A percentile compares a stretch with the other conserved stretches of the same genome.
Conservation (phyloP, 2,113 vertebrate genomes). For the Lutjanus erythropterus region DNA sequence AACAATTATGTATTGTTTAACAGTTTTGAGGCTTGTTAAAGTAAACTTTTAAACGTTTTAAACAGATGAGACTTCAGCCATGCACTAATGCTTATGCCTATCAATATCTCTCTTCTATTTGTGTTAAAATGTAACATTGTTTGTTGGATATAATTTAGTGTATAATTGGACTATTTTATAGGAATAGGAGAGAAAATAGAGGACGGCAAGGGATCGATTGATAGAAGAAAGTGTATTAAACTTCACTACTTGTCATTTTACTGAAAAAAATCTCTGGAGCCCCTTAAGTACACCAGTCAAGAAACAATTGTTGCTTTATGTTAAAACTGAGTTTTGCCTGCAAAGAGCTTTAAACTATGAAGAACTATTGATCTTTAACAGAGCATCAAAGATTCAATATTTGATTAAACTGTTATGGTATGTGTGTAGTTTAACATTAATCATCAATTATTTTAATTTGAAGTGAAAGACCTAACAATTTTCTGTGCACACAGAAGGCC, state of each 20-base stretch:
- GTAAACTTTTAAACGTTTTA: not conserved
- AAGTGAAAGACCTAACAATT: too few relatives aligned
- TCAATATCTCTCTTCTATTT: not conserved
- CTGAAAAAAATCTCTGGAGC: not conserved
- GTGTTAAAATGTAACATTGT: not conserved
- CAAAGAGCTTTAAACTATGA: not conserved
- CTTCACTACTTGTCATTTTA: not conserved
- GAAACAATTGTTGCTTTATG: not conserved
- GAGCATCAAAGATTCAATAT: not conserved
- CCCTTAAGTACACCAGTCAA: not conserved
- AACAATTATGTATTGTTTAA: not conserved
- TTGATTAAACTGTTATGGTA: not conserved
- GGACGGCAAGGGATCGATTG: not conserved
- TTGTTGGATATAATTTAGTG: not conserved
- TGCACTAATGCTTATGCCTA: not conserved
- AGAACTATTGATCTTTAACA: not conserved
- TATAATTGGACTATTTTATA: not conserved
- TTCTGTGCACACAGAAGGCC: too few relatives aligned
- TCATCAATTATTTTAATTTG: too few relatives aligned
- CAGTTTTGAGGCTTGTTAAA: not conserved
- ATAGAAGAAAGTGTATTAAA: not conserved
- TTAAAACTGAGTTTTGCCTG: not conserved
- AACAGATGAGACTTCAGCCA: not conserved
- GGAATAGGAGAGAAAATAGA: not conserved
- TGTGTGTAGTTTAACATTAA: too few relatives aligned